Evolutionary conservation across 2,113 vertebrate species (phyloP).

Genomic region (Hoplias malabaricus): DNA sequence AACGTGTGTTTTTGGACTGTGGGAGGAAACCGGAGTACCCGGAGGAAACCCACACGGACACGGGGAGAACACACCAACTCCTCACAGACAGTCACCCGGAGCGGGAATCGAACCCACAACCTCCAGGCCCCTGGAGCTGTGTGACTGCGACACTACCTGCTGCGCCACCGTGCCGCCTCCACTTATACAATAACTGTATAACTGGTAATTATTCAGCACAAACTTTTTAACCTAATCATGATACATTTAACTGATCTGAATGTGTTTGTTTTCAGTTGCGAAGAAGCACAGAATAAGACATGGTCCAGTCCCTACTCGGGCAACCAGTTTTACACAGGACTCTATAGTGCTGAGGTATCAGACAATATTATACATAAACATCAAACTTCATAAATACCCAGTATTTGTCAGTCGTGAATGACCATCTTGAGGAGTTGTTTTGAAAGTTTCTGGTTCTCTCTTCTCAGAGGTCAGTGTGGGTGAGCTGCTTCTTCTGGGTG

Average conservation of each 20-base stretch:
- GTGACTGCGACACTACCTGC: too few relatives aligned
- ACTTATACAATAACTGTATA: too few relatives aligned
- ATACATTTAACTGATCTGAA: background rate
- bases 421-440: background rate
- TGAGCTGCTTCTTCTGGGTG: slow-evolving; percentile 83
- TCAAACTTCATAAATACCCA: background rate
- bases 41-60: too few relatives aligned
- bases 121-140: too few relatives aligned
- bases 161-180: too few relatives aligned
- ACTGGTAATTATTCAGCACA: background rate
- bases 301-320: slow-evolving; percentile 72
- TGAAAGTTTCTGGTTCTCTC: background rate
- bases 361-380: background rate
- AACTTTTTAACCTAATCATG: background rate
- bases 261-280: slow-evolving; percentile 61
- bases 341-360: slow-evolving; percentile 78
- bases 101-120: too few relatives aligned
- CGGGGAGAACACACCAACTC: too few relatives aligned
- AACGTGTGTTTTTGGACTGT: too few relatives aligned
- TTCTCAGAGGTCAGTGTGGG: slow-evolving; percentile 64
- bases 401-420: background rate
- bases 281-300: slow-evolving; percentile 68
- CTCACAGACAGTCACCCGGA: too few relatives aligned
- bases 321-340: slow-evolving; percentile 73
- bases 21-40: too few relatives aligned